Evolutionary conservation across 2,797 vertebrate genomes (phyloP), one percentile per base, ranked within the genome.

Genomic region (Alosa sapidissima): DNA sequence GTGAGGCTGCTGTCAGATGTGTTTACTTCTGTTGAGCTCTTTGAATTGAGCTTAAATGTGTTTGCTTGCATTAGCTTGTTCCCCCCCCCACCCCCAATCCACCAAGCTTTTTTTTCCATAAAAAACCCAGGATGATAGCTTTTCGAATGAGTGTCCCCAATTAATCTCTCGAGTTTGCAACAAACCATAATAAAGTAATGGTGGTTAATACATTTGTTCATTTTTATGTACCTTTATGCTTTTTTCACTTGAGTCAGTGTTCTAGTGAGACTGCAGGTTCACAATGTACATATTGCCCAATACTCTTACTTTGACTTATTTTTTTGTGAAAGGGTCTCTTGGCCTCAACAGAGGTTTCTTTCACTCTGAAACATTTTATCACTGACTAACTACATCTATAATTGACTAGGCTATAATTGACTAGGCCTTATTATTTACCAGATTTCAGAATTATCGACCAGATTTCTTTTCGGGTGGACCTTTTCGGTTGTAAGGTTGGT

Each of bases 1-100:
- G 81, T 78, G 47, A 78, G 82, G 58, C 41, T 83, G 54, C 68
- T 88, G 84, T 89, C 82, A 86, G 86, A 84, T 83, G 41, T 47
- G 16, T 78, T 19, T 78, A 47, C 72, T 2, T 45, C 5, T n/a
- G 16, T 19, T 24, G 52, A 75, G 36, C 41, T 78, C 83, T 28
- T 28, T 28, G 28, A 28, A 28, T 28, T 28, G 28, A 85, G 62
- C n/a, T 82, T 68, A 84, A 86, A 84, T 85, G 60, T 21, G 13
- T 24, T 41, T 13, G 36, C 33, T 1, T 75, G 68, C 33, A 33
- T 45, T 41, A 36, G 36, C 33, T 41, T 78, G 36, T 47, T 5
- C 72, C 41, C 14, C 16, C 16, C 5, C 36, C 72, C 41, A 14
- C 19, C 16, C 1, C 33, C 5, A 41, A 14, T 41, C 36, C 8